Evolutionary conservation across 1,140 invertebrate species (phyloP).

Genomic region (Cydia splendana): DNA sequence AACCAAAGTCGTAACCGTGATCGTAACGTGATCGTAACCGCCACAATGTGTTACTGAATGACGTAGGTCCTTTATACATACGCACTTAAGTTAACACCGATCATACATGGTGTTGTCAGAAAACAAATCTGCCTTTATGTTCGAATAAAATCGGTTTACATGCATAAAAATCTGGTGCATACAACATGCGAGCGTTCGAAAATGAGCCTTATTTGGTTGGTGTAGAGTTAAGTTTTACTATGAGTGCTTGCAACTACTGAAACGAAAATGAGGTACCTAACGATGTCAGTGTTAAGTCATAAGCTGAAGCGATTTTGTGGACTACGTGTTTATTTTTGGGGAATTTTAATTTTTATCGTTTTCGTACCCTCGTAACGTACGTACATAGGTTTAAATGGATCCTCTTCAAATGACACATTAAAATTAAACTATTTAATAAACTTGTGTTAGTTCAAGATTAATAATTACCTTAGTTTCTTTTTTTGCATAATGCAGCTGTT

Average conservation of each 20-base stretch:
- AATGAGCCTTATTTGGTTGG: not conserved
- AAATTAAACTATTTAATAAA: too few relatives aligned
- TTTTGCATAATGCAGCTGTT: too few relatives aligned
- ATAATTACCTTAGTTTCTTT: too few relatives aligned
- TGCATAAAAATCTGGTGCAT: constrained; percentile 19
- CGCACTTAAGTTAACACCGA: not conserved
- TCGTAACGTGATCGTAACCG: constrained; percentile 7
- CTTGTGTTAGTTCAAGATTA: too few relatives aligned
- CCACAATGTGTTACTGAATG: not conserved
- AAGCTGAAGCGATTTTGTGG: constrained; percentile 2
- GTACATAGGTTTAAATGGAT: too few relatives aligned
- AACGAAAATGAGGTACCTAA: constrained; percentile 16
- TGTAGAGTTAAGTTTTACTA: not conserved
- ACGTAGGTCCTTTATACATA: not conserved
- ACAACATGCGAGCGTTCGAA: not conserved
- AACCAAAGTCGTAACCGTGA: not conserved
- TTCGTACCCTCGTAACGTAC: too few relatives aligned
- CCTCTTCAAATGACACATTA: too few relatives aligned
- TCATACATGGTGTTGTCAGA: constrained; percentile 6
- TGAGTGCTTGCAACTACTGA: not conserved
- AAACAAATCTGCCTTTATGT: constrained; percentile 11
- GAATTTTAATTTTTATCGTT: too few relatives aligned
- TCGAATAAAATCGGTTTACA: constrained; percentile 10
- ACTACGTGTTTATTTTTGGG: not conserved
- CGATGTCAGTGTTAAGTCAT: not conserved